Base-by-base conservation (phyloP, 2,797 vertebrate genomes). In the Hybognathus amarus region DNA sequence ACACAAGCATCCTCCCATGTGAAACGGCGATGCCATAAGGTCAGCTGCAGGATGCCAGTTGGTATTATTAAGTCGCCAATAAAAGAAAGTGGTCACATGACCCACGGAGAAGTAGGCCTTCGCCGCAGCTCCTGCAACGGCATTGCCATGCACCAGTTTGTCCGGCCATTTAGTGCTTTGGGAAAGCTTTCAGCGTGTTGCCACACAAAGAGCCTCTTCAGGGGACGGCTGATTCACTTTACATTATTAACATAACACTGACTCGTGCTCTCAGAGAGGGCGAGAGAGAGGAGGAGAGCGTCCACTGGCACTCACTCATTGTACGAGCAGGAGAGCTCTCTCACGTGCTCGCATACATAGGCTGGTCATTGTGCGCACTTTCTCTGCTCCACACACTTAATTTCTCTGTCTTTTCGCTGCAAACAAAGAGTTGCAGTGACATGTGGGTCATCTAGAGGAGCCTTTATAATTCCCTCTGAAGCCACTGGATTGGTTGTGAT, bases 211-310 rank as follows among this genome's bases (percentile, higher is more conserved):
- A 91, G 86, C 87, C 91, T 92, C 91, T 91, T 70, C 87, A 89
- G 86, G 75, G 88, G 90, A 81, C 87, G 89, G 86, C 89, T 90
- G 91, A 92, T 91, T 94, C 94, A 89, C 91, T 93, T 93, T 91
- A 90, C 91, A 92, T 95, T 94, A 94, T 92, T 94, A 92, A 94
- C 93, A 94, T 84, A 90, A 88, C 87, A 52, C 89, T 94, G 91
- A 89, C 88, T 90, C 80, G 83, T 88, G 85, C 73, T 81, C 74
- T 63, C 40, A 27, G 54, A 70, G 42, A 79, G 69, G 61, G 36
- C 64, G 59, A 27, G 84, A 61, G 69, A 20, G 68, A 64, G n/a
- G n/a, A n/a, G n/a, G 30, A 33, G 74, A 20, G 79, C 80, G 33
- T 82, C 38, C 71, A 76, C 42, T 70, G 63, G 67, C 56, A 68